These are phyloP conservation scores for Aplodontia rufa DNA, from an alignment of 2,113 vertebrate genomes.

Conservation along the genomic window DNA sequence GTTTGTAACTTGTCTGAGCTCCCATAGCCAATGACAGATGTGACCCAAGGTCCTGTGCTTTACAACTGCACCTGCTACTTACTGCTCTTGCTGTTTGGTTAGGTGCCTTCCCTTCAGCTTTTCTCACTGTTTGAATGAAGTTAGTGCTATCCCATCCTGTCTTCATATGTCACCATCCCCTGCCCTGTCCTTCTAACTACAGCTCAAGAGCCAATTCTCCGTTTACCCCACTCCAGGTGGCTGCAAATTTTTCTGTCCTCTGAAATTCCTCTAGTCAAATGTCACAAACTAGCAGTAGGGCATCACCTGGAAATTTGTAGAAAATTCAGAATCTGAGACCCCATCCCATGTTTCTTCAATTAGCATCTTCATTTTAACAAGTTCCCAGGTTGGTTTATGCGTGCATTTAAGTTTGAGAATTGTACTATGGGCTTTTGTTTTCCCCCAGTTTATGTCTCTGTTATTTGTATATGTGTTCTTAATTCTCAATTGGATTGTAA, in stretches of 20 bases:
- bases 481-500: background rate
- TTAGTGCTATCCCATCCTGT: background rate
- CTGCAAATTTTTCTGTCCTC: background rate
- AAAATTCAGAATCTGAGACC: background rate
- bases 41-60: background rate
- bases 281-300: background rate
- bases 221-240: background rate
- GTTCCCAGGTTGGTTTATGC: background rate
- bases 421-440: background rate
- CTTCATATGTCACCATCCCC: background rate
- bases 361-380: background rate
- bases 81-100: background rate
- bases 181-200: background rate
- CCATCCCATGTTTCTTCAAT: background rate
- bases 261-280: background rate
- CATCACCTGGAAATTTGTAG: background rate
- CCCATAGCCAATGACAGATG: background rate
- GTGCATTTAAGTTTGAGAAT: background rate
- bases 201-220: background rate
- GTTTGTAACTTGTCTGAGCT: background rate
- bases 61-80: rapidly evolving
- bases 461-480: background rate
- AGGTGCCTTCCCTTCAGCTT: background rate
- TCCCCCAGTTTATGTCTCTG: background rate
- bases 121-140: background rate